Percentiles rank a stretch among this genome's conserved stretches.
phyloP scores from a whole-genome alignment of 2,888 invertebrate species.

The Dastarcus helophoroides region DNA sequence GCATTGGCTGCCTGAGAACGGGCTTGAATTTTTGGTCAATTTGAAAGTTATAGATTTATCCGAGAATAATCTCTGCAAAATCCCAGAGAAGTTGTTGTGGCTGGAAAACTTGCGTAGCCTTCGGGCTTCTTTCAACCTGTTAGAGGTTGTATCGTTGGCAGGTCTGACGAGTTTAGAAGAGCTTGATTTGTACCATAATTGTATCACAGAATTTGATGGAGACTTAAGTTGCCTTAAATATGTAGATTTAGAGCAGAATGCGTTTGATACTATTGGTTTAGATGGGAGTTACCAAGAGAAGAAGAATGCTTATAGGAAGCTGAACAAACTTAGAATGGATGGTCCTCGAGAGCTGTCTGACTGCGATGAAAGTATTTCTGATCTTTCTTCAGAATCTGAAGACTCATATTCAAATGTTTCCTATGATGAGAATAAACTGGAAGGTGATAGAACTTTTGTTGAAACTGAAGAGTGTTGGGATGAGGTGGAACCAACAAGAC shows the following conservation, averaged over 20 bases:
- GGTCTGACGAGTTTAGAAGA: slow-evolving; percentile 15
- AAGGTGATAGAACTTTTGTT: neutral
- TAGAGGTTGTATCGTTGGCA: slow-evolving; percentile 15
- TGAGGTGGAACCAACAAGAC: slow-evolving; percentile 8
- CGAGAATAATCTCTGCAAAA: slow-evolving; percentile 14
- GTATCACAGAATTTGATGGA: slow-evolving; percentile 10
- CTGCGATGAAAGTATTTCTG: neutral
- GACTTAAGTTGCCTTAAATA: slow-evolving; percentile 2
- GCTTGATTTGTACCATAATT: slow-evolving; percentile 21
- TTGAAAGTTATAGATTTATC: slow-evolving; percentile 20
- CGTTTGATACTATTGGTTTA: slow-evolving; percentile 12
- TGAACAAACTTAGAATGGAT: neutral
- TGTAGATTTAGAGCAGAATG: slow-evolving; percentile 20
- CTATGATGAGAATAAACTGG: neutral
- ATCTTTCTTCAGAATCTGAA: neutral
- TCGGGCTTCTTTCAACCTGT: slow-evolving; percentile 15
- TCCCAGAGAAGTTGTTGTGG: slow-evolving; percentile 15
- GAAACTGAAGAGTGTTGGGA: slow-evolving; percentile 19
- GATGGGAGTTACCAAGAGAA: slow-evolving; percentile 10
- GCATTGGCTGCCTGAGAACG: slow-evolving; percentile 19
- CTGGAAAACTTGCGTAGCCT: slow-evolving; percentile 15
- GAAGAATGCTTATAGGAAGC: slow-evolving; percentile 7
- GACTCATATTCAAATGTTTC: neutral
- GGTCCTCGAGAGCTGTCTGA: neutral
- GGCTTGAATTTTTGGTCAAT: slow-evolving; percentile 19